Percentiles rank a stretch among this genome's conserved stretches.
Conservation (phyloP, 2,888 invertebrate species). For the Alentia gelatinosa region DNA sequence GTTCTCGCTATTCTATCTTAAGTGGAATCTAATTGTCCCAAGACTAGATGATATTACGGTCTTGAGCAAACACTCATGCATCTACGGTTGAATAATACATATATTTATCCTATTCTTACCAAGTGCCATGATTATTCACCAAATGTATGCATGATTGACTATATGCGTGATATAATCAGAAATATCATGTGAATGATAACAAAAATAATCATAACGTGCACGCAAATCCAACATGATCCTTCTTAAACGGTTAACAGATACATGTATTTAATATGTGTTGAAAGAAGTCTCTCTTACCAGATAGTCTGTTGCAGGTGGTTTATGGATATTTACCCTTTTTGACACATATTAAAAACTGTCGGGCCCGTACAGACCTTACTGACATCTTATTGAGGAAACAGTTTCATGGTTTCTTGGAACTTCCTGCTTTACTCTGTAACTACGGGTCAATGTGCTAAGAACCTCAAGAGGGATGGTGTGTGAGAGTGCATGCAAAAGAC, state of each 20-base stretch:
- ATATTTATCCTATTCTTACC: not conserved
- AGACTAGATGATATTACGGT: conserved; percentile 7
- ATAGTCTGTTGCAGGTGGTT: not conserved
- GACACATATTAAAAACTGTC: not conserved
- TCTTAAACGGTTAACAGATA: no score
- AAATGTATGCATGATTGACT: not conserved
- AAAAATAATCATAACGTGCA: not conserved
- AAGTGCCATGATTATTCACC: not conserved
- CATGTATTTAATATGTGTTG: not conserved
- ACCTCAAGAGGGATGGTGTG: no score
- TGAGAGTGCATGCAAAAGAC: no score
- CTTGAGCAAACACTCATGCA: conserved; percentile 20
- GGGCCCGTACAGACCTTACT: no score
- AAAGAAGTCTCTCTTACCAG: not conserved
- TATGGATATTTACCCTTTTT: not conserved
- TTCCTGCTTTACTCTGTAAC: no score
- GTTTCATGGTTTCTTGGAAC: no score
- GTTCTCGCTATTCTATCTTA: not conserved
- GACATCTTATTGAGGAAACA: no score
- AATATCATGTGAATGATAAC: no score
- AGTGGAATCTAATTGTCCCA: not conserved
- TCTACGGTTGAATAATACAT: not conserved
- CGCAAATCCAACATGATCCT: not conserved
- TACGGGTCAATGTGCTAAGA: no score
- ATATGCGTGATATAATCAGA: not conserved